Evolutionary conservation across 2,888 invertebrate genomes (phyloP).

Genomic region (Hetaerina titia): DNA sequence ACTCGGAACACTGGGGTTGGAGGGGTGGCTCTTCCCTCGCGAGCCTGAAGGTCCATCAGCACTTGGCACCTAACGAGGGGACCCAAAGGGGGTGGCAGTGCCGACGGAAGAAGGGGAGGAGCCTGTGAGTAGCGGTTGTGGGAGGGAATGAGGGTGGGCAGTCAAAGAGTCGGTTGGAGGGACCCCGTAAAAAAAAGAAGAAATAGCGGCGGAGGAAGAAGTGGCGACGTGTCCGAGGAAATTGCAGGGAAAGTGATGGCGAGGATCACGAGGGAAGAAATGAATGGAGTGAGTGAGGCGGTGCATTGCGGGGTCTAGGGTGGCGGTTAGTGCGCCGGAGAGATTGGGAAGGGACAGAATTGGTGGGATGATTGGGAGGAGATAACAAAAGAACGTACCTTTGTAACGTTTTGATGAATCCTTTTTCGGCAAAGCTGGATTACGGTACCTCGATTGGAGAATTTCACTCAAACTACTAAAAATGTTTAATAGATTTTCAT

Average conservation of each 20-base stretch:
- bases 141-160: not conserved
- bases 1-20: not conserved
- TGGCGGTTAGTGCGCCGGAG: not conserved
- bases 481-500: too few relatives aligned
- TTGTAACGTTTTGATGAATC: too few relatives aligned
- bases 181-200: not conserved
- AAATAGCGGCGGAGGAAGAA: not conserved
- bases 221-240: conserved; percentile 6
- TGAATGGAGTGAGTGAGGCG: not conserved
- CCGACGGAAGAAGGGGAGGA: not conserved
- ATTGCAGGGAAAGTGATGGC: conserved; percentile 24
- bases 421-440: too few relatives aligned
- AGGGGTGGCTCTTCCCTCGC: not conserved
- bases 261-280: not conserved
- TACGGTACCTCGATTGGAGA: too few relatives aligned
- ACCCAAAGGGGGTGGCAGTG: not conserved
- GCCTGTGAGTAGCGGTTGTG: not conserved
- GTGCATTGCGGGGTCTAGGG: not conserved
- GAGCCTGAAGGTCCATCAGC: not conserved
- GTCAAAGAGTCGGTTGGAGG: not conserved
- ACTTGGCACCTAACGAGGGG: not conserved
- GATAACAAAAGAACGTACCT: too few relatives aligned
- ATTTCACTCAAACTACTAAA: too few relatives aligned
- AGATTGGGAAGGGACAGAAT: not conserved
- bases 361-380: too few relatives aligned